These are phyloP conservation scores for Chymomyza costata DNA, from an alignment of 1,140 invertebrate species.

Conservation along the genomic window DNA sequence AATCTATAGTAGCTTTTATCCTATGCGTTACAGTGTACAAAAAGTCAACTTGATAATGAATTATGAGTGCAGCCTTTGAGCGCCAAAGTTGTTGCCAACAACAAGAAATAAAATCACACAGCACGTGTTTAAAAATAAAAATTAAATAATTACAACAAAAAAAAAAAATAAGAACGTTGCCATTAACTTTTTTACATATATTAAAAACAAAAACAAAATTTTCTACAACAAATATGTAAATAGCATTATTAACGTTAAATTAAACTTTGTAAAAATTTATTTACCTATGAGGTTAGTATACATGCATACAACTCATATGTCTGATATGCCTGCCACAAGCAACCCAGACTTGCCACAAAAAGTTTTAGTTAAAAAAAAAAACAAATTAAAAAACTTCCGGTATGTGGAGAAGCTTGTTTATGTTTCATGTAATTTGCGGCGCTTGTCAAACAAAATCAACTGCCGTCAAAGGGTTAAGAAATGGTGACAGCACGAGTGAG, in stretches of 20 bases:
- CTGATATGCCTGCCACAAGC: no score
- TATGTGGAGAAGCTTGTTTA: conserved; percentile 36
- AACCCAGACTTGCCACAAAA: conserved; percentile 20
- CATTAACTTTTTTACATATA: conserved; percentile 41
- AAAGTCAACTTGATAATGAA: conserved; percentile 57
- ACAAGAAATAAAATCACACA: conserved; percentile 18
- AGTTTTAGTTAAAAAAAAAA: conserved; percentile 2
- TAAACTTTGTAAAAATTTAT: conserved; percentile 64
- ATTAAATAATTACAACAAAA: conserved; percentile 29
- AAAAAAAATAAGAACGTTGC: conserved; percentile 10
- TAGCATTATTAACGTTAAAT: conserved; percentile 69
- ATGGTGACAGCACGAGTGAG: no score
- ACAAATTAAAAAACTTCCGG: background rate
- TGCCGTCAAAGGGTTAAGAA: conserved; percentile 21
- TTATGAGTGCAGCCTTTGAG: conserved; percentile 47
- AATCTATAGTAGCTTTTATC: no score
- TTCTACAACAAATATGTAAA: conserved; percentile 34
- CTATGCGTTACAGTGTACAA: no score
- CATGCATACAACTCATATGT: no score
- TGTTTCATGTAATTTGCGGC: conserved; percentile 46
- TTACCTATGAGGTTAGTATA: conserved; percentile 11
- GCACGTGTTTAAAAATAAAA: conserved; percentile 21
- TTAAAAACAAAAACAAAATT: conserved; percentile 20
- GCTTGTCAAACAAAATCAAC: conserved; percentile 45
- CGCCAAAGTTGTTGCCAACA: conserved; percentile 35